Evolutionary conservation across 2,888 invertebrate genomes (phyloP), one percentile per base, ranked within the genome.

Genomic region (Drosophila percnosoma): DNA sequence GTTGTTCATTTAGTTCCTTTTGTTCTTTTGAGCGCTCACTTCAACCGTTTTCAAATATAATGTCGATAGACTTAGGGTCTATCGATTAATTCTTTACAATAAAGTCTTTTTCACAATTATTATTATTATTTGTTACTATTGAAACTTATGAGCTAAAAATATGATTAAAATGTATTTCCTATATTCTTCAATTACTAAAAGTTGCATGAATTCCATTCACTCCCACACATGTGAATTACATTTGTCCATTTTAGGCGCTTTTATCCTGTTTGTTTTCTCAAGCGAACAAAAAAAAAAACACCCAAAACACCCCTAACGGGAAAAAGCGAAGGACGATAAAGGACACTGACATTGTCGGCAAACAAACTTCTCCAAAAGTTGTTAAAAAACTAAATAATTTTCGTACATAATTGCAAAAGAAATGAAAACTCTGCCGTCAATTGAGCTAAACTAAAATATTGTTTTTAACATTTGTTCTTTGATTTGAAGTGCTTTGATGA

Each of bases 301-400:
- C 68, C 62, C 71, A 71, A 76, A 81, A 78, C 87, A 89, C 89
- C 83, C 87, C 52, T 68, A 85, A 85, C 62, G 52, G 79, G 65
- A 79, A 83, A 83, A 73, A 72, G 80, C 80, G 80, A 90, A 89
- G 85, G 88, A 69, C 90, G 89, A 88, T 64, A 80, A 88, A 88
- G 90, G 90, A 88, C 85, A 88, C 84, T 74, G 89, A 75, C 77
- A 80, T 73, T 80, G 90, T 83, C 89, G 83, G 83, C 83, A 83
- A 83, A 82, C 78, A 74, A 62, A 72, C 51, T 68, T 75, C 15
- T 59, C 31, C 53, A 69, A 61, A 66, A 24, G 24, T 57, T 45
- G 48, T 63, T 78, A 27, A 54, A 21, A 57, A 72, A 24, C 53
- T 38, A 66, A 42, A 40, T 51, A 54, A 10, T 31, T 53, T 68